phyloP scores from a whole-genome alignment of 2,113 vertebrate genomes.

The Balaeniceps rex region DNA sequence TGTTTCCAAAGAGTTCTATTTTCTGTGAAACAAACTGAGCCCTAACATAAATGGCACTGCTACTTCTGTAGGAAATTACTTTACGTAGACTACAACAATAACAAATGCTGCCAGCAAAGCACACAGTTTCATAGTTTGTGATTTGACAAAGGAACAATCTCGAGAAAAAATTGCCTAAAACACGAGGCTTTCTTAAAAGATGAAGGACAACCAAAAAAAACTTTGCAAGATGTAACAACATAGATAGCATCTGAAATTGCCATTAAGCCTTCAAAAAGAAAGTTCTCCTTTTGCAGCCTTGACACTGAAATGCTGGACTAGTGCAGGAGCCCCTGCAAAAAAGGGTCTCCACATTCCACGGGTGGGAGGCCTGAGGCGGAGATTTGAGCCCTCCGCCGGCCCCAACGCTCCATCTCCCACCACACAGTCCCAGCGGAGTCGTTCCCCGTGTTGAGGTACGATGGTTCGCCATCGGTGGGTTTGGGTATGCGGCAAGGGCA shows the following conservation, averaged over 20 bases:
- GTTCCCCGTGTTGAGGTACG: not conserved
- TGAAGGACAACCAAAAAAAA: not conserved
- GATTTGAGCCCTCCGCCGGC: not conserved
- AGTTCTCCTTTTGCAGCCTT: not conserved
- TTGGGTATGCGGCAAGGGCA: not conserved
- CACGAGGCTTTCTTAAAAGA: not conserved
- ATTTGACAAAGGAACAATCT: not conserved
- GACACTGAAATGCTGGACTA: not conserved
- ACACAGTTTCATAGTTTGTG: not conserved
- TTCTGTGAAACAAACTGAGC: not conserved
- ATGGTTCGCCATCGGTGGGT: fast-evolving
- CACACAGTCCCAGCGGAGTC: fast-evolving
- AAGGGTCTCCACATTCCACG: not conserved
- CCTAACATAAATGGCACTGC: not conserved
- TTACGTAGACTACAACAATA: not conserved
- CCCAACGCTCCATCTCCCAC: fast-evolving
- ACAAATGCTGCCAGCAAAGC: not conserved
- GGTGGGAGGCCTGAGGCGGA: not conserved
- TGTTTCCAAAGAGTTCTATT: not conserved
- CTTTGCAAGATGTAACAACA: not conserved
- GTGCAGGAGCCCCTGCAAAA: not conserved
- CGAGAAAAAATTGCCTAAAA: not conserved
- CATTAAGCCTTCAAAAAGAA: not conserved
- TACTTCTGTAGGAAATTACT: not conserved
- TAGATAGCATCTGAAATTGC: not conserved